Conservation (phyloP, 2,113 vertebrate genomes). For the Menidia beryllina region DNA sequence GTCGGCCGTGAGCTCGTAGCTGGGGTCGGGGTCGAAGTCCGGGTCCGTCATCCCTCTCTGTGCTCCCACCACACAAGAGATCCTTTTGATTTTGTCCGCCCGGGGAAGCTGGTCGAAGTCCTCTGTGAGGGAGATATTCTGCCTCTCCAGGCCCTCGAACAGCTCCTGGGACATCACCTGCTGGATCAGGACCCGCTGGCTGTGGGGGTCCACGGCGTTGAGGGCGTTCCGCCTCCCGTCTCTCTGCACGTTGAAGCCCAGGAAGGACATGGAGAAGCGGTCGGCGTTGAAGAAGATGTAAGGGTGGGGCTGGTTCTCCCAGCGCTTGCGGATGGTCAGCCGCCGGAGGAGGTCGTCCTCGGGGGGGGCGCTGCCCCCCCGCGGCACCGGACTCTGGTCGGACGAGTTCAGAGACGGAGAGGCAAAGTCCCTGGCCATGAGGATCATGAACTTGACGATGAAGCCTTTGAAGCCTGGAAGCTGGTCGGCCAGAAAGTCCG, state of each 20-base stretch:
- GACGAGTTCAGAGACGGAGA: slow-evolving; percentile 79
- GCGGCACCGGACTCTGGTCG: slow-evolving; percentile 70
- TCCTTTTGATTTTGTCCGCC: slow-evolving; percentile 75
- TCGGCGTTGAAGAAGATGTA: slow-evolving; percentile 86
- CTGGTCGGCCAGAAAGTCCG: slow-evolving; percentile 57
- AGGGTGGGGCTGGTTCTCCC: slow-evolving; percentile 83
- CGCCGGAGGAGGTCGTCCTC: slow-evolving; percentile 57
- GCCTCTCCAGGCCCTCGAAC: slow-evolving; percentile 64
- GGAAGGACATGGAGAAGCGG: slow-evolving; percentile 81
- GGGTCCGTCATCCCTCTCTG: slow-evolving; percentile 50
- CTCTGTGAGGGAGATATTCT: slow-evolving; percentile 79
- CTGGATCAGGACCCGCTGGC: slow-evolving; percentile 65
- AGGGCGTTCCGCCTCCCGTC: slow-evolving; percentile 18
- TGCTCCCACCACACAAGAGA: slow-evolving; percentile 82
- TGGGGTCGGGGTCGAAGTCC: slow-evolving; percentile 81
- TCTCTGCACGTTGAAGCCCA: slow-evolving; percentile 78
- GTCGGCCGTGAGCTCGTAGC: slow-evolving; percentile 84
- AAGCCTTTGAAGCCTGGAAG: slow-evolving; percentile 83
- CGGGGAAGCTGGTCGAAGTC: slow-evolving; percentile 80
- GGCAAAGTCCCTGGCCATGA: slow-evolving; percentile 85
- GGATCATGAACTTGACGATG: slow-evolving; percentile 85
- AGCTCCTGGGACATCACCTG: slow-evolving; percentile 76
- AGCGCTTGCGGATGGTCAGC: slow-evolving; percentile 77
- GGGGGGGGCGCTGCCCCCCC: not conserved
- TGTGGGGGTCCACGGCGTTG: slow-evolving; percentile 75